Evolutionary conservation across 2,797 vertebrate genomes (phyloP), one percentile per base, ranked within the genome.

Genomic region (Apogon hyalosoma): DNA sequence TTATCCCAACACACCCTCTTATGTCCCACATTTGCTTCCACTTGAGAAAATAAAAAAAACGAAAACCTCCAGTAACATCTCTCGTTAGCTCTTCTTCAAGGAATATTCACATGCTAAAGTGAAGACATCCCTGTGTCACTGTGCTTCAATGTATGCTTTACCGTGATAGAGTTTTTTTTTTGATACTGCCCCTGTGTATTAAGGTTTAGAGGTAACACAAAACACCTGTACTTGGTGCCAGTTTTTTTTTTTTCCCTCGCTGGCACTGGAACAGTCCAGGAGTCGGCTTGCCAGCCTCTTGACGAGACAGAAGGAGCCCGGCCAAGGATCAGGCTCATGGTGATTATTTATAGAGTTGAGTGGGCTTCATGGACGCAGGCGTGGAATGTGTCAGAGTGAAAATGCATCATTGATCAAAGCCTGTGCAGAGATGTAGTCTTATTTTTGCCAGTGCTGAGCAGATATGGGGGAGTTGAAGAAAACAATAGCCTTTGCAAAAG

Each of bases 291-390:
- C 85, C 87, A 88, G 82, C 84, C 79, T 86, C 88, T 86, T 79
- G 79, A 82, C 73, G 84, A 90, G 88, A 87, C 87, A 79, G 86
- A 90, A 87, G 82, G 84, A 88, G 83, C 79, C 82, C 54, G 85
- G 79, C 87, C 83, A 86, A 87, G 78, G 82, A 89, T 87, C 88
- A 79, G 81, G 79, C 88, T 90, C 80, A 59, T 68, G 0, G 83
- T 76, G 87, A 83, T 84, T 93, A 93, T 93, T 92, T 92, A 89
- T 93, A 93, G 90, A 88, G 74, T 48, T 90, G 92, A 89, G 92
- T 93, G 92, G 92, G 92, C 84, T 90, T 85, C 70, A 70, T 52
- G 84, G 89, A 85, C 70, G 82, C 82, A 84, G 84, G 88, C 84
- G 68, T 89, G 74, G 84, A 87, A 89, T 89, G 91, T 92, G 86